Evolutionary conservation across 2,888 invertebrate genomes (phyloP).

Genomic region (Synergus itoensis): DNA sequence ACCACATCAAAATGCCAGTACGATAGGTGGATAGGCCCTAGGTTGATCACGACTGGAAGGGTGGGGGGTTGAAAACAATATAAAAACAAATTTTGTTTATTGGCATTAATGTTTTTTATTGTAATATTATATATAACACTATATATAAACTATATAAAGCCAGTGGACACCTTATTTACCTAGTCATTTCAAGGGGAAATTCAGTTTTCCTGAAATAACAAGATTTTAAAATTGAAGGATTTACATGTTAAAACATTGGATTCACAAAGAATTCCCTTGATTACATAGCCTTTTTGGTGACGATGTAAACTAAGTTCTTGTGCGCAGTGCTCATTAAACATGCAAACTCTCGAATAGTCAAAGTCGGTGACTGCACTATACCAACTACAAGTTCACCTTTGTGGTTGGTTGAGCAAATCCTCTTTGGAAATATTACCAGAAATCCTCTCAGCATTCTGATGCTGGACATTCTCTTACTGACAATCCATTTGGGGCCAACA

Average conservation of each 20-base stretch:
- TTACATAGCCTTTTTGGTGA: slow-evolving; percentile 19
- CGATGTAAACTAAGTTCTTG: slow-evolving; percentile 36
- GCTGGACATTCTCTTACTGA: slow-evolving; percentile 31
- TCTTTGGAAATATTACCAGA: slow-evolving; percentile 32
- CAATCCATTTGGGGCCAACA: slow-evolving; percentile 1
- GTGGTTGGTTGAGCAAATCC: slow-evolving; percentile 38
- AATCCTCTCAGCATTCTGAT: slow-evolving; percentile 28
- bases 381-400: slow-evolving; percentile 32
- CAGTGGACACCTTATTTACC: no score
- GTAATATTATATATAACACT: no score
- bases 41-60: no score
- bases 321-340: slow-evolving; percentile 39
- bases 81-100: no score
- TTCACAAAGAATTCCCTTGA: slow-evolving; percentile 10
- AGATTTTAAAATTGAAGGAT: no score
- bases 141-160: no score
- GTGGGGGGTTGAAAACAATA: no score
- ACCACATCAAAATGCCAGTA: no score
- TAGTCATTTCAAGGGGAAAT: no score
- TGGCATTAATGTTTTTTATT: no score
- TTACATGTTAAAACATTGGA: not conserved
- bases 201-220: no score
- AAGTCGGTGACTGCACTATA: slow-evolving; percentile 11
- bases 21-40: no score
- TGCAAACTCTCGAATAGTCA: slow-evolving; percentile 42